phyloP scores from a whole-genome alignment of 1,140 invertebrate species.

The Lucilia cuprina region DNA sequence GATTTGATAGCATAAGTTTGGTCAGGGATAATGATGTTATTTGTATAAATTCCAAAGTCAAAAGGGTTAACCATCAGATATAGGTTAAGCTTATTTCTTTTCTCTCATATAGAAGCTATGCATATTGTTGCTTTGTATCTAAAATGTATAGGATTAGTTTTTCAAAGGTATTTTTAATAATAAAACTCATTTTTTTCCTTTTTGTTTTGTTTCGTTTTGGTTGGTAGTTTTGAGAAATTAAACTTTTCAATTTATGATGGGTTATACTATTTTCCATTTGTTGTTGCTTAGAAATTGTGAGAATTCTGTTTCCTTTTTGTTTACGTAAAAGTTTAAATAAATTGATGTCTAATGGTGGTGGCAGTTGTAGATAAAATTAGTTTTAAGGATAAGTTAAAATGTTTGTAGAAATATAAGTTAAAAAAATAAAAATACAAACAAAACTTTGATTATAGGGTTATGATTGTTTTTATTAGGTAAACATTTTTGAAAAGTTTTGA shows the following conservation, averaged over 20 bases:
- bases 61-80: background rate
- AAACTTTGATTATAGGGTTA: constrained; percentile 11
- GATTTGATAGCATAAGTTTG: constrained; percentile 16
- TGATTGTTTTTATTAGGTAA: background rate
- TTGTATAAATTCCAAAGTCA: background rate
- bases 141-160: background rate
- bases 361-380: background rate
- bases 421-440: background rate
- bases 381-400: background rate
- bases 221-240: constrained; percentile 4
- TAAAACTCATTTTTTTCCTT: background rate
- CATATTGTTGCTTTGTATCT: too few species aligned
- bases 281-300: background rate
- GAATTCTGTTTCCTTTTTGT: background rate
- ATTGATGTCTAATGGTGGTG: background rate
- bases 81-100: background rate
- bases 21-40: constrained; percentile 8
- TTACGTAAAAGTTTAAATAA: background rate
- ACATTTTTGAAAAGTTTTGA: background rate
- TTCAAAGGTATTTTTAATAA: constrained; percentile 13
- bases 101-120: background rate
- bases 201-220: background rate
- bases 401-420: background rate
- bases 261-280: background rate
- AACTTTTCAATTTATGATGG: constrained; percentile 13